A percentile compares a stretch with the other conserved stretches of the same genome.
Conservation (phyloP, 2,113 vertebrate species). For the Merops nubicus region DNA sequence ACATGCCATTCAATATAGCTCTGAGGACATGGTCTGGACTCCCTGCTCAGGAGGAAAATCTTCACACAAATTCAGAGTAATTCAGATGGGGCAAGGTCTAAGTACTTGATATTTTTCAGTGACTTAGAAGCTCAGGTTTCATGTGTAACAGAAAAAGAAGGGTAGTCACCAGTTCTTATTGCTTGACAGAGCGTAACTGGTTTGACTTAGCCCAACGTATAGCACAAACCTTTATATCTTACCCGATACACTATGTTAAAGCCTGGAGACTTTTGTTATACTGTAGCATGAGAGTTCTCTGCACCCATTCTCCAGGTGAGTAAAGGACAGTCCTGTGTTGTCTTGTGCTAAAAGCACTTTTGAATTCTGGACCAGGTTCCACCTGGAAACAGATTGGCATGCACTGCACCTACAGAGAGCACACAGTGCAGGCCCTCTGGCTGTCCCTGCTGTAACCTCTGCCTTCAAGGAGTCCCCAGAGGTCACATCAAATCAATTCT, state of each 20-base stretch:
- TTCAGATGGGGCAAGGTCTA: neutral
- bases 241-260: neutral
- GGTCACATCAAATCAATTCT: neutral
- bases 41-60: neutral
- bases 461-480: neutral
- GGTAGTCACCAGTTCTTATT: neutral
- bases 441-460: neutral
- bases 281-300: neutral
- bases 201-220: neutral
- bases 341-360: neutral
- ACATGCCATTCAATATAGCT: accelerated
- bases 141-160: neutral
- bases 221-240: neutral
- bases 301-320: neutral
- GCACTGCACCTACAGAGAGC: neutral
- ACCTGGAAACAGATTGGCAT: neutral
- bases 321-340: neutral
- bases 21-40: neutral
- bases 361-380: neutral
- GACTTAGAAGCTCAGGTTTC: neutral
- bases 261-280: neutral
- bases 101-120: neutral
- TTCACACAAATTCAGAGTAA: neutral
- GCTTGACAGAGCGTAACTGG: neutral
- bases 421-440: neutral